Evolutionary conservation across 2,113 vertebrate species (phyloP).

Genomic region (Alethe diademata): DNA sequence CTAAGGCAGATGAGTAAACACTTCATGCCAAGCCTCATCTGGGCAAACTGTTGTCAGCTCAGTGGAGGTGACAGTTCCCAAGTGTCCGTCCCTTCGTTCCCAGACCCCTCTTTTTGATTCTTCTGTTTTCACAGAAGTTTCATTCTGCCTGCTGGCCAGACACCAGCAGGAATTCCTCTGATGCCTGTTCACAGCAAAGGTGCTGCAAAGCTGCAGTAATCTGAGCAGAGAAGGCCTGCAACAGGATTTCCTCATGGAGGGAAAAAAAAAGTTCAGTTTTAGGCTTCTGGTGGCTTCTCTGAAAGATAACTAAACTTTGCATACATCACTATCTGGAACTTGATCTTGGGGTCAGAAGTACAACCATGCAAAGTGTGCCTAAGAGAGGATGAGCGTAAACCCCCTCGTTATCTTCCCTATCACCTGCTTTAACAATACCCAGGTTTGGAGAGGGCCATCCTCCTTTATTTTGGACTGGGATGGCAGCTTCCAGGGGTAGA

Average conservation of each 20-base stretch:
- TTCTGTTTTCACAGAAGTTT: neutral
- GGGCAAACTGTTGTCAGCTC: neutral
- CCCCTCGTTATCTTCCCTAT: neutral
- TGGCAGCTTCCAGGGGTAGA: neutral
- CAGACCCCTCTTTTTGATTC: neutral
- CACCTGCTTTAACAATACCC: neutral
- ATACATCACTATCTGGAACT: neutral
- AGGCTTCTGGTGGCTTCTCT: conserved; percentile 18
- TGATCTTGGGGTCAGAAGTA: conserved; percentile 63
- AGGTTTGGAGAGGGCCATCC: neutral
- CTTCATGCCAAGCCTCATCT: neutral
- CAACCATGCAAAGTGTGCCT: neutral
- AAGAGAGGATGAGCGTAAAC: neutral
- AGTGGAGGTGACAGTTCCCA: neutral
- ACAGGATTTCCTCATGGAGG: neutral
- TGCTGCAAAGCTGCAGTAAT: neutral
- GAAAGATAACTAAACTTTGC: conserved; percentile 34
- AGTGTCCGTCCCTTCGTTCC: neutral
- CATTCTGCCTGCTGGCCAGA: neutral
- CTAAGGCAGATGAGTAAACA: neutral
- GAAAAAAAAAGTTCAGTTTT: neutral
- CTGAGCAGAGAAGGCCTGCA: neutral
- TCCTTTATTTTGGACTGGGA: neutral
- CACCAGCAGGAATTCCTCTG: neutral
- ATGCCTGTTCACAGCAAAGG: neutral